Evolutionary conservation across 2,888 invertebrate genomes (phyloP), one percentile per base, ranked within the genome.

Genomic region (Zonitis immaculata): DNA sequence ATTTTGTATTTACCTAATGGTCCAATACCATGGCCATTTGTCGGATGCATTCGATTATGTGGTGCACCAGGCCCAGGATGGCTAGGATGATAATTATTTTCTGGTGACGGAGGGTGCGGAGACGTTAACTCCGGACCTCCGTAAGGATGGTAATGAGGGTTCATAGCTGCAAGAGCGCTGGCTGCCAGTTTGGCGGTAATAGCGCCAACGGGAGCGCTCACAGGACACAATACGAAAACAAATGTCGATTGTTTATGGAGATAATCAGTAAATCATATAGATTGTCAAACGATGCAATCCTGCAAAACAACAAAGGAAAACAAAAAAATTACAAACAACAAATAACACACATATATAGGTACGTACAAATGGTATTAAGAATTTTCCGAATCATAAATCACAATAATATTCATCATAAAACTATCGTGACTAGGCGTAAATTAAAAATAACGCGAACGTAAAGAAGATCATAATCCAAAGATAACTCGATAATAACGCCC

Each of bases 81-180:
- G 27, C 72, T 71, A 50, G 72, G 63, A 18, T 69, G 63, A 74
- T 83, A 86, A 77, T 85, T 84, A 69, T 84, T 85, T 77, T 87
- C 87, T 66, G 87, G 87, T 69, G 86, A 85, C 63, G 86, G 83
- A 75, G 87, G 86, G 79, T 87, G 87, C 67, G 87, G 86, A 73
- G 87, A 86, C 79, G 86, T 85, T 69, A 88, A 82, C 81, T 88
- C 88, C 80, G 86, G 82, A 44, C 73, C 75, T 65, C 76, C 76
- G 80, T 88, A 88, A 79, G 87, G 85, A 83, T 88, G 89, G 83
- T 89, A 90, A 80, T 89, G 89, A 81, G 90, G 88, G 87, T 91
- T 91, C 91, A 91, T 91, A 80, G 88, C 88, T 79, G 86, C 82
- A 78, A 87, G 82, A 75, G 84, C 78, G 80, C 88, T 86, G 84